Percentiles rank a stretch among this genome's conserved stretches.
phyloP scores from a whole-genome alignment of 1,140 invertebrate genomes.

The Cotesia vestalis region DNA sequence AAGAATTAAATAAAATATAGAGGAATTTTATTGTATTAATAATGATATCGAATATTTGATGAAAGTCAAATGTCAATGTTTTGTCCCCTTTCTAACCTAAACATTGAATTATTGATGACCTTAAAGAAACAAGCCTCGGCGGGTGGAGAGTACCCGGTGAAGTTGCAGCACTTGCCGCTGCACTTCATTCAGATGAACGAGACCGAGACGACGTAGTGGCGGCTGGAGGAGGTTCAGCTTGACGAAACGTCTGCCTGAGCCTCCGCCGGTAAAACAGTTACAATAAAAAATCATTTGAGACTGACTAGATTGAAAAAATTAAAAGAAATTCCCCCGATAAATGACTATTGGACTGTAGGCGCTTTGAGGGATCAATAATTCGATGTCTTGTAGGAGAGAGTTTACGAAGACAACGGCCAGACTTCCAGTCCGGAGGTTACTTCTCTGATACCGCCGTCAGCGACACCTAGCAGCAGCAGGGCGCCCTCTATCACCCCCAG shows the following conservation, averaged over 20 bases:
- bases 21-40: too few relatives aligned
- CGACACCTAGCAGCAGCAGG: conserved; percentile 57
- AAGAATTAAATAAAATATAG: too few relatives aligned
- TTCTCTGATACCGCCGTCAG: conserved; percentile 58
- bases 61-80: conserved; percentile 39
- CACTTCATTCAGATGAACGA: conserved; percentile 60
- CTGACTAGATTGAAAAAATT: too few relatives aligned
- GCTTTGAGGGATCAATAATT: conserved; percentile 54
- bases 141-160: conserved; percentile 56
- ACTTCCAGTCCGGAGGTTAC: conserved; percentile 60
- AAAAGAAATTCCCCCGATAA: too few relatives aligned
- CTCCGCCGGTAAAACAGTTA: neutral
- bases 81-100: conserved; percentile 45
- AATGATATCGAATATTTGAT: neutral
- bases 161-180: conserved; percentile 56
- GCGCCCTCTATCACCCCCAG: conserved; percentile 53
- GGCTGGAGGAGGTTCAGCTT: conserved; percentile 29
- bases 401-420: conserved; percentile 61
- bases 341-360: too few relatives aligned
- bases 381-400: conserved; percentile 62
- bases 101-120: conserved; percentile 56
- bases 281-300: neutral
- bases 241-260: conserved; percentile 22
- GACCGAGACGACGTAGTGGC: conserved; percentile 53
- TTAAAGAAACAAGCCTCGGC: conserved; percentile 44